Evolutionary conservation across 2,797 vertebrate species (phyloP), one percentile per base, ranked within the genome.

Genomic region (Coilia nasus): DNA sequence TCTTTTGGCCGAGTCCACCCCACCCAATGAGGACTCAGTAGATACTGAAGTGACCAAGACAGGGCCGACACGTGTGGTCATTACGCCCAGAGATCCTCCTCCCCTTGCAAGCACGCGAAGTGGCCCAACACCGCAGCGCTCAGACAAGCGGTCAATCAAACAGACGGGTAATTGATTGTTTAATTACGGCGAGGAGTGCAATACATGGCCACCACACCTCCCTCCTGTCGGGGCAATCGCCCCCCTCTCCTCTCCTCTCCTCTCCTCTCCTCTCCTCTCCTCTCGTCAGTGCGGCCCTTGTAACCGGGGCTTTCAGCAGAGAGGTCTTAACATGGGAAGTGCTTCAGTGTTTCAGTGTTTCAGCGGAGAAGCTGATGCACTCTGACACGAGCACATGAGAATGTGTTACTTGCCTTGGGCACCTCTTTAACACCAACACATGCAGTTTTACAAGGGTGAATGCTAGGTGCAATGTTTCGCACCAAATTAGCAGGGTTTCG

Each of bases 161-260:
- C 25, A 19, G 75, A 64, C 57, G 59, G 81, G 41, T 83, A 78
- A 86, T 71, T 90, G 87, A 84, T 87, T 41, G 84, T 78, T 88
- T 87, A 90, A 85, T 87, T 88, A 90, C n/a, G n/a, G 44, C 50
- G 19, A 62, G 41, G 83, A 78, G 50, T 44, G 81, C 41, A 82
- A 62, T 81, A 86, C 82, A 75, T 12, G 71, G 54, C 31, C 23
- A 31, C 41, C 50, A 54, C 50, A 54, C 50, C 50, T 54, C 44
- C 50, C 25, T 19, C 44, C 78, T 14, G 17, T 60, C 35, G 21
- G 46, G 56, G 62, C 60, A 84, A 78, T 85, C 86, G 81, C 44
- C 35, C n/a, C n/a, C n/a, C 7, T 83, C 81, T 19, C 25, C 6
- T 41, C 71, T 41, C 31, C 1, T 54, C 35, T n/a, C n/a, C 7